These are phyloP conservation scores for Acrossocheilus wenchowensis DNA, from an alignment of 2,797 vertebrate species.

Conservation along the genomic window DNA sequence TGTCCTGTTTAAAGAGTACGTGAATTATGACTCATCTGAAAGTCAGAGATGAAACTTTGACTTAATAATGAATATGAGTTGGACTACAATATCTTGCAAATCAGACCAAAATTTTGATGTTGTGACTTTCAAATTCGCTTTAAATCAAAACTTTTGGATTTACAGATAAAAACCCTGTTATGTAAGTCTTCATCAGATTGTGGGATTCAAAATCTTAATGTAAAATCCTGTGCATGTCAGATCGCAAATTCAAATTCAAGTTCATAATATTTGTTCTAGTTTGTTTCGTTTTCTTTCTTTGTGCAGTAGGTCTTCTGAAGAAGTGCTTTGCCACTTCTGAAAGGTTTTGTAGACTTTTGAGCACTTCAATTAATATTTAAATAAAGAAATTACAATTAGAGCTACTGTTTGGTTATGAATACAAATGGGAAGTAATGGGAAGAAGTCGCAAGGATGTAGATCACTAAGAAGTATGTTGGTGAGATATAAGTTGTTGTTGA, in stretches of 20 bases:
- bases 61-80: background rate
- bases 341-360: background rate
- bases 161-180: background rate
- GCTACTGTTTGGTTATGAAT: background rate
- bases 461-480: background rate
- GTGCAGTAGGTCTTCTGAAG: background rate
- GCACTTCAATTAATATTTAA: background rate
- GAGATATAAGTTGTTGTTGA: background rate
- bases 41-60: background rate
- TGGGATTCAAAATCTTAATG: background rate
- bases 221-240: background rate
- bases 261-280: background rate
- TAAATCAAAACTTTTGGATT: background rate
- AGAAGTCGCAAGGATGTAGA: background rate
- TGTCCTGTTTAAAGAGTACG: slow-evolving; percentile 76
- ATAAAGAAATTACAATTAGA: background rate
- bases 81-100: background rate
- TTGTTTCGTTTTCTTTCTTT: background rate
- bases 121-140: background rate
- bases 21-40: background rate
- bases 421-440: background rate
- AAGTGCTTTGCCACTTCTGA: background rate
- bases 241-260: background rate
- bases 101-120: background rate
- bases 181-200: background rate